These are phyloP conservation scores for Ornithoptera priamus DNA, from an alignment of 2,888 invertebrate genomes.

Conservation along the genomic window DNA sequence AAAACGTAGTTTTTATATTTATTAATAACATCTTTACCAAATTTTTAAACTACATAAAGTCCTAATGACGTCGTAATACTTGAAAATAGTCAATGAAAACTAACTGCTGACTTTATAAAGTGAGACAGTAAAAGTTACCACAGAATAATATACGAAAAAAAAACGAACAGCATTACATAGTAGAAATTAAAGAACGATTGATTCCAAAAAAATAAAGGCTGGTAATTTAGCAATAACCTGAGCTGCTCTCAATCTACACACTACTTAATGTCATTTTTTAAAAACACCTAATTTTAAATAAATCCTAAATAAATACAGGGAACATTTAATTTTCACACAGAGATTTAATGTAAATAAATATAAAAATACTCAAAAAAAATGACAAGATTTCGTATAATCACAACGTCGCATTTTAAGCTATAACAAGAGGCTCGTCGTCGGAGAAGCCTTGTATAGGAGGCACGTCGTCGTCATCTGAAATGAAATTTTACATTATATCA, in stretches of 20 bases:
- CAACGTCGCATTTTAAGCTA: conserved; percentile 82
- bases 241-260: too few relatives aligned
- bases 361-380: conserved; percentile 54
- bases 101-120: too few relatives aligned
- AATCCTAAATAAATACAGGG: background rate
- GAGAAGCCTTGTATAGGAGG: conserved; percentile 95
- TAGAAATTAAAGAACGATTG: too few relatives aligned
- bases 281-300: background rate
- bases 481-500: background rate
- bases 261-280: background rate
- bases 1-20: background rate
- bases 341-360: conserved; percentile 32
- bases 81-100: background rate
- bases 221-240: too few relatives aligned
- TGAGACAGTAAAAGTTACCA: too few relatives aligned
- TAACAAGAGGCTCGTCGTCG: conserved; percentile 95
- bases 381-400: conserved; percentile 59
- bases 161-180: too few relatives aligned
- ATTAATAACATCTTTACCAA: background rate
- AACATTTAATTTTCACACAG: conserved; percentile 6
- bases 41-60: background rate
- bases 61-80: background rate
- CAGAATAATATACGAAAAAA: too few relatives aligned
- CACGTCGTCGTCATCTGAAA: conserved; percentile 89
- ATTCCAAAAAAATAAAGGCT: too few relatives aligned